phyloP scores from a whole-genome alignment of 2,797 vertebrate genomes.

The Pteronotus mesoamericanus region DNA sequence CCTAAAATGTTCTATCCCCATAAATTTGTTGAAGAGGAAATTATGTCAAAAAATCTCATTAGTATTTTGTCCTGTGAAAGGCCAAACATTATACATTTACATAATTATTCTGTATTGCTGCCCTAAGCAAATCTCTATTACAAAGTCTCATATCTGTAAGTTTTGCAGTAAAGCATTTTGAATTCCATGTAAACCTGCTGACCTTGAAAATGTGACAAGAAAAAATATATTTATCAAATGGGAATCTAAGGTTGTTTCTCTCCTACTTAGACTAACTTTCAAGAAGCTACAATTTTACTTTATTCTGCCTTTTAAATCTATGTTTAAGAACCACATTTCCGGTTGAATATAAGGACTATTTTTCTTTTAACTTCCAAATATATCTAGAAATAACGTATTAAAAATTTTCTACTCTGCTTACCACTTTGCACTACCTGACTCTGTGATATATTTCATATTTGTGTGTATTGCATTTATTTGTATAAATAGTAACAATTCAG shows the following conservation, averaged over 20 bases:
- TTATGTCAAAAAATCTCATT: background rate
- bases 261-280: background rate
- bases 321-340: background rate
- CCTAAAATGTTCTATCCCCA: background rate
- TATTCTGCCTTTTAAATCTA: background rate
- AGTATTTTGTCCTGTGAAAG: background rate
- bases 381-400: background rate
- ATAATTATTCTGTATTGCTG: background rate
- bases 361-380: background rate
- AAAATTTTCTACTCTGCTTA: background rate
- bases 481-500: background rate
- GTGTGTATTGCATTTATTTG: background rate
- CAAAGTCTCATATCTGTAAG: background rate
- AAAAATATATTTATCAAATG: background rate
- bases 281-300: background rate
- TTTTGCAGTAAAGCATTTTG: constrained; percentile 25
- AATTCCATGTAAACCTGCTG: background rate
- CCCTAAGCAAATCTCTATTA: background rate
- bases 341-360: background rate
- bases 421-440: background rate
- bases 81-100: background rate
- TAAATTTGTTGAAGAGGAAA: background rate
- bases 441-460: background rate
- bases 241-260: background rate
- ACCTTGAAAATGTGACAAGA: background rate